Evolutionary conservation across 2,113 vertebrate species (phyloP), one percentile per base, ranked within the genome.

Genomic region (Gavialis gangeticus): DNA sequence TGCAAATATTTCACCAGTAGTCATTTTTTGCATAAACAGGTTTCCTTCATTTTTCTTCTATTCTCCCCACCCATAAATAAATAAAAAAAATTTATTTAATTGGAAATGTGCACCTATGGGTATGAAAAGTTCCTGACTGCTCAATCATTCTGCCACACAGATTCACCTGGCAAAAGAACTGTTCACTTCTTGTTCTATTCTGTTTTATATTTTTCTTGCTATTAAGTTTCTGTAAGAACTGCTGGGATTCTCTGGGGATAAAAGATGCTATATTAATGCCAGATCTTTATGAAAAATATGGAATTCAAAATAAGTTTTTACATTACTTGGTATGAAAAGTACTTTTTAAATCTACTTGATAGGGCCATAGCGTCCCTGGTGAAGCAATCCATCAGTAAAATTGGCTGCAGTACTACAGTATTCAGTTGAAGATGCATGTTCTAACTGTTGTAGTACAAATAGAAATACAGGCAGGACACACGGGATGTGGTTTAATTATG

Each of bases 151-250:
- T 88, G 67, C n/a, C 15, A 46, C 3, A 1, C 10, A 82, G 25
- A 82, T 88, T 94, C 75, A 78, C 17, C 7, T 75, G 58, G 2
- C 46, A 56, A 88, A 93, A 62, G 75, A 60, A 88, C 93, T 93
- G 75, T 91, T 93, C 84, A 62, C 58, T 79, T 79, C 55, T 57
- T 88, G n/a, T 69, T 79, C 66, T 86, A 91, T 95, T 94, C 24
- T 24, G 85, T 56, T 91, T 89, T 56, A 71, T 37, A 71, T 34
- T 37, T 17, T 71, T 71, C 25, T n/a, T 89, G 76, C 54, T 81
- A 27, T 96, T 94, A 86, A 88, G n/a, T 82, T 95, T 46, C 46
- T 46, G 46, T 85, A 90, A 95, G 80, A 85, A 30, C 66, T 80
- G 85, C 22, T 55, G 56, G 16, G 71, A 75, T 28, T 25, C 24